Evolutionary conservation across 2,797 vertebrate genomes (phyloP).

Genomic region (Galago senegalensis): DNA sequence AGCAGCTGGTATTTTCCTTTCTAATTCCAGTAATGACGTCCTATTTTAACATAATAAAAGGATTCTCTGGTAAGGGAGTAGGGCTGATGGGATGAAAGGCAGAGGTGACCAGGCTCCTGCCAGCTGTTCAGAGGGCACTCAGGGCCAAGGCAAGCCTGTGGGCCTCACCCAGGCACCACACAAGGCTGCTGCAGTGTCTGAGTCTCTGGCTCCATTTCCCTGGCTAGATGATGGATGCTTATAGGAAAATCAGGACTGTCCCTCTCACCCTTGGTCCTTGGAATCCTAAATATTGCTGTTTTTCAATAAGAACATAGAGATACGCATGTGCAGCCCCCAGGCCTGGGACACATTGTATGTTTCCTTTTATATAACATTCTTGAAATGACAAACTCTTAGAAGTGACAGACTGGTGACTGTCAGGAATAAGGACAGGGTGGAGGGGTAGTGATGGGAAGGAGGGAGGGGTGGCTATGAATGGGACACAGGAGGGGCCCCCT

Average conservation of each 20-base stretch:
- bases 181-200: no score
- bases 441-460: not conserved
- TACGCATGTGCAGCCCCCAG: not conserved
- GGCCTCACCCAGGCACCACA: not conserved
- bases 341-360: not conserved
- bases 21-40: constrained; percentile 56
- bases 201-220: not conserved
- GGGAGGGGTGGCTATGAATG: not conserved
- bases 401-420: not conserved
- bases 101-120: not conserved
- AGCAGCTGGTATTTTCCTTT: constrained; percentile 79
- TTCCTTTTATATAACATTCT: not conserved
- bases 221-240: not conserved
- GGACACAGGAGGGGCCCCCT: not conserved
- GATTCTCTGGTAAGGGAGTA: not conserved
- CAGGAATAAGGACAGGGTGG: not conserved
- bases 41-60: constrained; percentile 63
- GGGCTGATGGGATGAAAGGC: not conserved
- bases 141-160: not conserved
- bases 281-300: not conserved
- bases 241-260: not conserved
- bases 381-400: not conserved
- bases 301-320: not conserved
- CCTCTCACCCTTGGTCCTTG: not conserved
- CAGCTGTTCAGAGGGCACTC: not conserved